Conservation (phyloP, 1,140 invertebrate genomes). For the Choristoneura fumiferana region DNA sequence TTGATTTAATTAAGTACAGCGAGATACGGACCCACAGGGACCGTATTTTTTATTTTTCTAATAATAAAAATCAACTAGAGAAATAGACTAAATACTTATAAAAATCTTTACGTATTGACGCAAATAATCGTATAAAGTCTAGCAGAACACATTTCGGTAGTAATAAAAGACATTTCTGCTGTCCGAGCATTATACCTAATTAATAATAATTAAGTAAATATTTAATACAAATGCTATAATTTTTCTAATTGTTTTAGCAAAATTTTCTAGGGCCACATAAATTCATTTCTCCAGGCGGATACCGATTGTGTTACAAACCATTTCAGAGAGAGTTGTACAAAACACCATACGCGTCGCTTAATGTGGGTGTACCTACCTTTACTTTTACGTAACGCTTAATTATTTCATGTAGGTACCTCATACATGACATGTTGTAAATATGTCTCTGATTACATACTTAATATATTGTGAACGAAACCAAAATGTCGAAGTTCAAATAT, state of each 20-base stretch:
- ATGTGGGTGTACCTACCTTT: no score
- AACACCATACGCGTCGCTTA: no score
- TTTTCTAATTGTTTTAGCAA: background rate
- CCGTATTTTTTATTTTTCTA: background rate
- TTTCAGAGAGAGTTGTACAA: no score
- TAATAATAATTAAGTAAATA: background rate
- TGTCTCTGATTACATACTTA: no score
- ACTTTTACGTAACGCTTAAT: no score
- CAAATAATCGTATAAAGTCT: background rate
- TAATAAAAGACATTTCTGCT: slow-evolving; percentile 14
- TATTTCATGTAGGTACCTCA: no score
- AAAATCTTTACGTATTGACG: background rate
- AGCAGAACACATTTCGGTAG: slow-evolving; percentile 17
- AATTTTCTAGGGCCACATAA: no score
- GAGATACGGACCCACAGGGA: background rate
- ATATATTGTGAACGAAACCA: no score
- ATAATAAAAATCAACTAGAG: slow-evolving; percentile 10
- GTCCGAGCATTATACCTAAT: slow-evolving; percentile 5
- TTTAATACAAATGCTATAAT: background rate
- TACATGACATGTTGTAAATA: no score
- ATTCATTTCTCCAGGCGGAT: no score
- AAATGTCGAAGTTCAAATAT: no score
- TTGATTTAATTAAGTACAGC: background rate
- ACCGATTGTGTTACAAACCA: no score
- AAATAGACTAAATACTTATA: background rate